Conservation (phyloP, 2,113 vertebrate genomes). For the Beaufortia kweichowensis region DNA sequence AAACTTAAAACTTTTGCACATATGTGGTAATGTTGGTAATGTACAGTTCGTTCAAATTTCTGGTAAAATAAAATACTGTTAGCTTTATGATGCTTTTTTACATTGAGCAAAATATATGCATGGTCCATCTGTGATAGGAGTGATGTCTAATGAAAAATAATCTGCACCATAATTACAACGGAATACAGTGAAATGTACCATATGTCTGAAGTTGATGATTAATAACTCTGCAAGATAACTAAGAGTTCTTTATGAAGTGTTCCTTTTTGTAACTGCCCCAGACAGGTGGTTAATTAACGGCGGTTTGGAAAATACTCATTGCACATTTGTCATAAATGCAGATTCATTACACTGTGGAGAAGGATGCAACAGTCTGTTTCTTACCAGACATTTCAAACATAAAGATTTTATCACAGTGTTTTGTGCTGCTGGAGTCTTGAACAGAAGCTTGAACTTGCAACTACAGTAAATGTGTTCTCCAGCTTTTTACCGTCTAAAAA, state of each 20-base stretch:
- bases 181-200: constrained; percentile 28
- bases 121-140: constrained; percentile 33
- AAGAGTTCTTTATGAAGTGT: constrained; percentile 20
- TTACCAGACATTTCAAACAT: not conserved
- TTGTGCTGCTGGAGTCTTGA: too few species aligned
- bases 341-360: not conserved
- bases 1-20: not conserved
- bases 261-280: constrained; percentile 19
- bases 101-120: constrained; percentile 1
- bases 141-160: constrained; percentile 32
- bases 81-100: not conserved
- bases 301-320: constrained; percentile 9
- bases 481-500: not conserved
- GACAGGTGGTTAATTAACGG: constrained; percentile 18
- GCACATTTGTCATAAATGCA: constrained; percentile 18
- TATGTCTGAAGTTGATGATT: constrained; percentile 24
- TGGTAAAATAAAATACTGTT: constrained; percentile 1
- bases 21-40: not conserved
- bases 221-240: constrained; percentile 14
- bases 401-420: not conserved
- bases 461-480: not conserved
- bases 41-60: not conserved
- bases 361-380: not conserved
- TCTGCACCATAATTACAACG: constrained; percentile 25
- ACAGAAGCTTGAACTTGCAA: not conserved